A percentile compares a stretch with the other conserved stretches of the same genome.
phyloP scores from a whole-genome alignment of 2,888 invertebrate genomes.

The Drosophila nigritarsus region DNA sequence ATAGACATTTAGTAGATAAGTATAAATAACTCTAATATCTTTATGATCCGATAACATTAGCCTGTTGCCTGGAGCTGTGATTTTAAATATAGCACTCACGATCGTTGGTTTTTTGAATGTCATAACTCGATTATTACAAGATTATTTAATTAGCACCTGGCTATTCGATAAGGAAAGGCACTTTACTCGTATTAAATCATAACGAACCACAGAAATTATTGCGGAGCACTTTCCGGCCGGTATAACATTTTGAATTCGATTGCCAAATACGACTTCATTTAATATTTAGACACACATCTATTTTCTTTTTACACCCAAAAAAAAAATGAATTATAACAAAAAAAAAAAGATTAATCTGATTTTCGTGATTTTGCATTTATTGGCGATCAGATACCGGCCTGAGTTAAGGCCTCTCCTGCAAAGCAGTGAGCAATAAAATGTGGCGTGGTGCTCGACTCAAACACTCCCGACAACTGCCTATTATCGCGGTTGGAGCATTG shows the following conservation, averaged over 20 bases:
- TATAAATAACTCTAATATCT: constrained; percentile 18
- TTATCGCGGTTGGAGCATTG: background rate
- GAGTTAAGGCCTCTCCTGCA: background rate
- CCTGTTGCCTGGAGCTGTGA: constrained; percentile 18
- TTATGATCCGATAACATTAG: constrained; percentile 33
- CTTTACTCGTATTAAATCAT: background rate
- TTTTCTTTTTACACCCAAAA: background rate
- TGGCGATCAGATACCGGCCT: constrained; percentile 4
- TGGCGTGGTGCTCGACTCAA: constrained; percentile 21
- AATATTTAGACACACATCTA: background rate
- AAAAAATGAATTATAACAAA: background rate
- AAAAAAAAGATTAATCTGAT: background rate
- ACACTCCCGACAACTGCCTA: constrained; percentile 29
- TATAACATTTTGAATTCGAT: background rate
- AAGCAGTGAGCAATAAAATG: background rate
- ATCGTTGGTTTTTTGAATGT: too few relatives aligned
- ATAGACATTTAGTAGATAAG: background rate
- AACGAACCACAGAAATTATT: background rate
- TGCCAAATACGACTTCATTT: background rate
- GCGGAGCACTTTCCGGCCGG: background rate
- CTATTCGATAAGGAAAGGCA: background rate
- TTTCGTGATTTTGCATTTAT: constrained; percentile 20
- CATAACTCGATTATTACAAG: background rate
- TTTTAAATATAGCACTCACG: constrained; percentile 26
- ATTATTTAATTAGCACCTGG: background rate